Percentiles rank a stretch among this genome's conserved stretches.
Conservation (phyloP, 2,888 invertebrate genomes). For the Dynastes tityus region DNA sequence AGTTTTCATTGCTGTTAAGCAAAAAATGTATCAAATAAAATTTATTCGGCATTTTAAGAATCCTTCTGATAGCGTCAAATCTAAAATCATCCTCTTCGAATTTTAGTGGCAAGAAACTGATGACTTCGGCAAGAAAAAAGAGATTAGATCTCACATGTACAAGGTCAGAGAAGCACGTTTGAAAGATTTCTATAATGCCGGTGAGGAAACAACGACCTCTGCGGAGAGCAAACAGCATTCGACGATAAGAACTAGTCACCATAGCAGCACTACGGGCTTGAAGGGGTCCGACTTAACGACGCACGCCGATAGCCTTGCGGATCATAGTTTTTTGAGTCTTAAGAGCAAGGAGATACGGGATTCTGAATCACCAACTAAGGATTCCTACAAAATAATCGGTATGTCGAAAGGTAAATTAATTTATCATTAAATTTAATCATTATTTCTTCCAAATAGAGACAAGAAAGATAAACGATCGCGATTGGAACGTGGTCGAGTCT, state of each 20-base stretch:
- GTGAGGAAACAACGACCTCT: conserved; percentile 59
- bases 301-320: conserved; percentile 81
- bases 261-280: conserved; percentile 51
- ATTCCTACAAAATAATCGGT: conserved; percentile 62
- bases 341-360: conserved; percentile 87
- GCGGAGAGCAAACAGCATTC: conserved; percentile 59
- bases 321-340: conserved; percentile 84
- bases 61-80: not conserved
- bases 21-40: too few species aligned
- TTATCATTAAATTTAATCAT: conserved; percentile 14
- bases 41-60: not conserved
- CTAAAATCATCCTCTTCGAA: not conserved
- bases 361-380: conserved; percentile 83
- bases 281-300: conserved; percentile 60
- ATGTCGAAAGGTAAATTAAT: conserved; percentile 34
- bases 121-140: conserved; percentile 88
- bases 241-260: conserved; percentile 54
- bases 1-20: conserved; percentile 58
- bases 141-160: conserved; percentile 90
- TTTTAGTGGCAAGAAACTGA: conserved; percentile 90
- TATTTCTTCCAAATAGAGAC: conserved; percentile 27
- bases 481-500: conserved; percentile 80
- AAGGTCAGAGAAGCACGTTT: conserved; percentile 86
- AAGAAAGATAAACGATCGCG: conserved; percentile 72
- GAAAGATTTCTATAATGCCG: conserved; percentile 78